Percentiles rank a stretch among this genome's conserved stretches.
These are phyloP conservation scores for Lysandra coridon DNA, from an alignment of 2,888 invertebrate genomes.

Conservation along the genomic window DNA sequence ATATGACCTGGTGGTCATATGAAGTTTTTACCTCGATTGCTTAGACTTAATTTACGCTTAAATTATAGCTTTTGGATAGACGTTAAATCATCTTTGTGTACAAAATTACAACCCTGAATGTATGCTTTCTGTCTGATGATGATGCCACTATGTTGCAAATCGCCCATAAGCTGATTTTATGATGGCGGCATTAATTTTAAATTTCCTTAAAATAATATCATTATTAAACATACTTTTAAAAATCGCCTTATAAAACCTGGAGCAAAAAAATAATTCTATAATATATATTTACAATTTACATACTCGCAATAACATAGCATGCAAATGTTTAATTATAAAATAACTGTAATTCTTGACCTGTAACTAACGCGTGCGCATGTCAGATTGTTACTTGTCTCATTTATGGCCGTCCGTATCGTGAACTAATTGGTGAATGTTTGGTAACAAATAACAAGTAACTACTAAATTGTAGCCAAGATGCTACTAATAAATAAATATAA, in stretches of 20 bases:
- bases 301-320: neutral
- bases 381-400: neutral
- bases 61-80: no score
- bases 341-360: conserved; percentile 17
- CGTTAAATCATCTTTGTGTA: no score
- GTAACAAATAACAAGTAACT: conserved; percentile 6
- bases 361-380: conserved; percentile 6
- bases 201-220: no score
- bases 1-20: no score
- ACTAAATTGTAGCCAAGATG: neutral
- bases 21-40: no score
- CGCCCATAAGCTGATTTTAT: no score
- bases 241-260: neutral
- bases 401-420: neutral
- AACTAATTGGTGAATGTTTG: neutral
- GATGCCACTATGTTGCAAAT: no score
- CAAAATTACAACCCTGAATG: no score
- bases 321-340: conserved; percentile 20
- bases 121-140: no score
- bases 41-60: no score
- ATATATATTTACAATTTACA: neutral
- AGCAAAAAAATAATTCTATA: neutral
- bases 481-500: no score
- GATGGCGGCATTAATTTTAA: no score
- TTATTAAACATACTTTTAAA: neutral